phyloP scores from a whole-genome alignment of 2,888 invertebrate genomes.

The Drosophila neotestacea region DNA sequence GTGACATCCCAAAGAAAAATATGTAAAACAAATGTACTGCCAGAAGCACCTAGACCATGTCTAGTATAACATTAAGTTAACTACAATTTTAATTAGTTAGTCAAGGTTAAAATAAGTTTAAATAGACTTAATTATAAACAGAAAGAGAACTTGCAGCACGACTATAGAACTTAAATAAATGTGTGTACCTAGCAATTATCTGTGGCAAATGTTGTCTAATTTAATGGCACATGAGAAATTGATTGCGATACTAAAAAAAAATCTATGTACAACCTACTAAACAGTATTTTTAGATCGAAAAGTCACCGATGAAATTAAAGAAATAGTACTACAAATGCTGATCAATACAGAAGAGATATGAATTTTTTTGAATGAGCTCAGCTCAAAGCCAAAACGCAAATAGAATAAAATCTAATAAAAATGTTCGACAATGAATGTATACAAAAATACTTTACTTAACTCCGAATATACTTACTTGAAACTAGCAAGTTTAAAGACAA shows the following conservation, averaged over 20 bases:
- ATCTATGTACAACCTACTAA: constrained; percentile 19
- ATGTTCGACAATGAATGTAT: not conserved
- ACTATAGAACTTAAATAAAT: constrained; percentile 45
- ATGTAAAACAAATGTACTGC: not conserved
- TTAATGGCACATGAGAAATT: constrained; percentile 15
- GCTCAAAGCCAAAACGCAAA: constrained; percentile 26
- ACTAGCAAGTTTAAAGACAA: not conserved
- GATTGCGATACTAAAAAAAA: constrained; percentile 13
- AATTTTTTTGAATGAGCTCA: constrained; percentile 22
- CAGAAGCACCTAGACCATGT: constrained; percentile 7
- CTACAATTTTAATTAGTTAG: constrained; percentile 46
- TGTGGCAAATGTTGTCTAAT: constrained; percentile 15
- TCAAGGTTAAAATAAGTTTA: constrained; percentile 6
- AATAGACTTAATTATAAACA: not conserved
- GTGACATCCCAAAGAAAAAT: not conserved
- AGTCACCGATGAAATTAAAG: not conserved
- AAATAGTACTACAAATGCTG: not conserved
- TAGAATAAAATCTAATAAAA: not conserved
- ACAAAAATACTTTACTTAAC: not conserved
- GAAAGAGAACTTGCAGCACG: constrained; percentile 56
- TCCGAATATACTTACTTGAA: not conserved
- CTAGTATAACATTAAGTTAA: constrained; percentile 34
- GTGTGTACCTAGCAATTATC: constrained; percentile 55
- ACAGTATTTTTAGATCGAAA: constrained; percentile 15
- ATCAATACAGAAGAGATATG: constrained; percentile 2